phyloP scores from a whole-genome alignment of 2,888 invertebrate genomes.

The Dicyrtomina minuta region DNA sequence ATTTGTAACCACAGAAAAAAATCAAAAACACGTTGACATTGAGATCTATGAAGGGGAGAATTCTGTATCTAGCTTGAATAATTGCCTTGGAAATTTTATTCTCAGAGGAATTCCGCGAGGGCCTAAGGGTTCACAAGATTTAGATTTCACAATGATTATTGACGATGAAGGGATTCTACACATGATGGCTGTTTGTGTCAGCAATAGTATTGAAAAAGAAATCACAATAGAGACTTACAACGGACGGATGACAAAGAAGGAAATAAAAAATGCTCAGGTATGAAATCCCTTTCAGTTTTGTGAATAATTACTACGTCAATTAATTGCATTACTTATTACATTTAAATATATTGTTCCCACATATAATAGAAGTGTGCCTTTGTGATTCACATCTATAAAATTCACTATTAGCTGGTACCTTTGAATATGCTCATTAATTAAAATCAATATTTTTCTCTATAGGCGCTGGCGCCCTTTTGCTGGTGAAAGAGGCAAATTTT shows the following conservation, averaged over 20 bases:
- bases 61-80: constrained; percentile 88
- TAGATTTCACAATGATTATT: constrained; percentile 81
- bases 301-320: no score
- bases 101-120: constrained; percentile 93
- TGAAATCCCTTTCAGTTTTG: no score
- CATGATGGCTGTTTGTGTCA: constrained; percentile 88
- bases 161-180: constrained; percentile 97
- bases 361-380: no score
- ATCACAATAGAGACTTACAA: constrained; percentile 68
- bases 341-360: no score
- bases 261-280: constrained; percentile 60
- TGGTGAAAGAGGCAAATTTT: no score
- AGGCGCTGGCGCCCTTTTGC: no score
- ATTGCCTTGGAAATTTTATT: constrained; percentile 96
- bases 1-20: constrained; percentile 67
- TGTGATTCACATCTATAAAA: no score
- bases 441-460: no score
- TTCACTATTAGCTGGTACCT: no score
- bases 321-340: no score
- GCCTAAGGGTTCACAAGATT: constrained; percentile 84
- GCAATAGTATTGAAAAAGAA: constrained; percentile 85
- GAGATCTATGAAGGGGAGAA: constrained; percentile 91
- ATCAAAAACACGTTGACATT: constrained; percentile 65
- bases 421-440: no score
- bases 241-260: constrained; percentile 64